Evolutionary conservation across 2,113 vertebrate species (phyloP).

Genomic region (Tachycineta bicolor): DNA sequence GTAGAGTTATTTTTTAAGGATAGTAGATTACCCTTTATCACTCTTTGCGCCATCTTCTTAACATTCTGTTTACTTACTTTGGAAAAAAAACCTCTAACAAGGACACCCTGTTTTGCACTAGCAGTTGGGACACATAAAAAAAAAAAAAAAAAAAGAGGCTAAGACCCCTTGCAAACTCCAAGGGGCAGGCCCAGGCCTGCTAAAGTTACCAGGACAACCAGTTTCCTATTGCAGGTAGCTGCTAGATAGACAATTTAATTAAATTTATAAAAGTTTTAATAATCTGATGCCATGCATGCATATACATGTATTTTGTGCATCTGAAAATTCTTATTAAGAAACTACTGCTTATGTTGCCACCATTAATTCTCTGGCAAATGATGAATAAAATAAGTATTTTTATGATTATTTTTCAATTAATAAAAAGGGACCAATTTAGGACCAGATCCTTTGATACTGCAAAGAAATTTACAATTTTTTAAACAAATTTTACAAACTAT

Average conservation of each 20-base stretch:
- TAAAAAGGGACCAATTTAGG: not conserved
- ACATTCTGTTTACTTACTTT: not conserved
- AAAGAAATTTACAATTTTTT: not conserved
- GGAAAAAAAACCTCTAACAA: not conserved
- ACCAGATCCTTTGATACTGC: not conserved
- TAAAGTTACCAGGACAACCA: not conserved
- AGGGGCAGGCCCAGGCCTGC: too few relatives aligned
- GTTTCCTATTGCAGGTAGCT: not conserved
- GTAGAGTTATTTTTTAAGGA: not conserved
- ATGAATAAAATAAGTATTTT: not conserved
- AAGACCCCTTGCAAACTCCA: not conserved
- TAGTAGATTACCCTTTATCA: not conserved
- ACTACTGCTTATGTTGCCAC: not conserved
- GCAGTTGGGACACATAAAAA: not conserved
- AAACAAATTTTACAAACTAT: not conserved
- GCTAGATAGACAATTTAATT: not conserved
- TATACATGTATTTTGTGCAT: fast-evolving
- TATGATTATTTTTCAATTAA: not conserved
- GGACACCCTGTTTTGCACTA: not conserved
- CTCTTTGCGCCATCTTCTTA: fast-evolving
- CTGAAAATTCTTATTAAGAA: not conserved
- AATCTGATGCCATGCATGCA: fast-evolving
- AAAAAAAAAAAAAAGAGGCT: too few relatives aligned
- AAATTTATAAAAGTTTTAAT: not conserved
- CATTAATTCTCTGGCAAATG: not conserved